Evolutionary conservation across 2,797 vertebrate genomes (phyloP).

Genomic region (Ceyx erithaca): DNA sequence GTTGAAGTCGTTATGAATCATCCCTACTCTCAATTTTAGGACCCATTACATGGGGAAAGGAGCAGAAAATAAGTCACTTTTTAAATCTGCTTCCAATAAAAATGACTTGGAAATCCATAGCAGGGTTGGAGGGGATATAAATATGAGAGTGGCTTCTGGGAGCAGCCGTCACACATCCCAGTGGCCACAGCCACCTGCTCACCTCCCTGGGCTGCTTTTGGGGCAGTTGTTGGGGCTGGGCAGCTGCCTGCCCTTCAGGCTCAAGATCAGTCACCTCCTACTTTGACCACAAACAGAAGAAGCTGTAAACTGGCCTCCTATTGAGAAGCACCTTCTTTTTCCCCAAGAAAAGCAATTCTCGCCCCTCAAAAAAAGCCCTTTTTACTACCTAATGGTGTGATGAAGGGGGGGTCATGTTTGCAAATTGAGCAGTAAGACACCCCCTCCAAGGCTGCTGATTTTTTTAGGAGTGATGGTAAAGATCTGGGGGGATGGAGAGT

Average conservation of each 20-base stretch:
- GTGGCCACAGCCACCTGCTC: neutral
- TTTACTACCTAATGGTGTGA: neutral
- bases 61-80: constrained; percentile 36
- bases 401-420: accelerated
- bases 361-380: accelerated
- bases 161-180: accelerated
- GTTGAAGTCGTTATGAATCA: constrained; percentile 23
- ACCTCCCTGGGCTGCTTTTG: neutral
- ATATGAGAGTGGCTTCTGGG: neutral
- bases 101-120: neutral
- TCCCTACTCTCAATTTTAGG: neutral
- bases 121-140: accelerated
- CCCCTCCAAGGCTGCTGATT: neutral
- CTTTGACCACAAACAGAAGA: neutral
- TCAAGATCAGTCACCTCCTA: neutral
- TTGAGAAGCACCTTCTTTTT: neutral
- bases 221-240: neutral
- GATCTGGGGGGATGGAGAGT: neutral
- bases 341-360: neutral
- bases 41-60: neutral
- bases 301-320: neutral
- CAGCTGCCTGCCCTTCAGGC: neutral
- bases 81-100: neutral
- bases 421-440: too few relatives aligned
- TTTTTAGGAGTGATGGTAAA: neutral